These are phyloP conservation scores for Tetropium fuscum DNA, from an alignment of 2,888 invertebrate genomes.

Conservation along the genomic window DNA sequence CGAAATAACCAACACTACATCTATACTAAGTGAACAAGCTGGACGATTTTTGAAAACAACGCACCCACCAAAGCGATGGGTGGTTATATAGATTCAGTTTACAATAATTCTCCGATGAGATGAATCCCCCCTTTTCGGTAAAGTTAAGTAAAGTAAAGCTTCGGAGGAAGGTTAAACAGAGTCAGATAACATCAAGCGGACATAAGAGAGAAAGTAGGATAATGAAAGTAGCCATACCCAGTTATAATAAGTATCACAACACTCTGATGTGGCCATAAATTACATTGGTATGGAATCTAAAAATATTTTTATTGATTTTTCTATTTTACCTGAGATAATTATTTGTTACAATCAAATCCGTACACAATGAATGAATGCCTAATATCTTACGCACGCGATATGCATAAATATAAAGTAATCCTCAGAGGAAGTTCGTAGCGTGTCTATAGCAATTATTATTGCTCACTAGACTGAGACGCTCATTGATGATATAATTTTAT, in stretches of 20 bases:
- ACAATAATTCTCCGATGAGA: slow-evolving; percentile 45
- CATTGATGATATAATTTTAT: slow-evolving; percentile 38
- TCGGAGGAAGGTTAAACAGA: slow-evolving; percentile 50
- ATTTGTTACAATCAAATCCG: not conserved
- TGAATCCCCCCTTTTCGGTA: slow-evolving; percentile 44
- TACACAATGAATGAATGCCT: not conserved
- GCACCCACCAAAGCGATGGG: slow-evolving; percentile 39
- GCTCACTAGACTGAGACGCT: slow-evolving; percentile 41
- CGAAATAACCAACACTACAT: slow-evolving; percentile 51
- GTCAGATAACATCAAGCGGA: slow-evolving; percentile 54
- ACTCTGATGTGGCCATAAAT: slow-evolving; percentile 52
- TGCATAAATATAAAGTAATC: not conserved
- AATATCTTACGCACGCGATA: not conserved
- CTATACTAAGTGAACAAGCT: slow-evolving; percentile 46
- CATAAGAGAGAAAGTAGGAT: slow-evolving; percentile 59
- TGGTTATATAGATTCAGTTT: slow-evolving; percentile 56
- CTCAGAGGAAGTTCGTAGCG: slow-evolving; percentile 15
- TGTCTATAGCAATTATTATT: slow-evolving; percentile 34
- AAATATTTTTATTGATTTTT: slow-evolving; percentile 6
- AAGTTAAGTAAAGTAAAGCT: slow-evolving; percentile 44
- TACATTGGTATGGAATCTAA: slow-evolving; percentile 37
- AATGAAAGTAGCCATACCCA: slow-evolving; percentile 58
- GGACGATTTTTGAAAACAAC: slow-evolving; percentile 54
- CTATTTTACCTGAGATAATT: not conserved
- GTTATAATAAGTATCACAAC: slow-evolving; percentile 58